Evolutionary conservation across 2,113 vertebrate species (phyloP).

Genomic region (Chionis minor): DNA sequence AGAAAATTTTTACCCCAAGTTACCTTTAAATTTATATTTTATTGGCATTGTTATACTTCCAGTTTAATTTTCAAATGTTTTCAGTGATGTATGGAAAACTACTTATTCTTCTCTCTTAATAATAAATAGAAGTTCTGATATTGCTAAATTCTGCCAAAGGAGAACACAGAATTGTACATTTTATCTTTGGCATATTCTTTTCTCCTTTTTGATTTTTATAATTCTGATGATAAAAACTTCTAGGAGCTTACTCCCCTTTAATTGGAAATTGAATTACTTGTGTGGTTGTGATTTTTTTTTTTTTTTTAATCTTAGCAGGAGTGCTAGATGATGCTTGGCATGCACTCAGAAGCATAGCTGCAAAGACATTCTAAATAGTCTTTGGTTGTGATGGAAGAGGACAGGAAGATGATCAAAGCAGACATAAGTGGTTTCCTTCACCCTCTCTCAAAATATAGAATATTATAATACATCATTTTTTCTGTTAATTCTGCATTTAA

Average conservation of each 20-base stretch:
- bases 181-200: background rate
- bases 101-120: background rate
- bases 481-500: background rate
- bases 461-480: background rate
- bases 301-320: background rate
- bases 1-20: background rate
- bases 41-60: background rate
- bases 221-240: background rate
- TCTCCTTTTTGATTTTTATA: background rate
- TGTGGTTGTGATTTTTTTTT: background rate
- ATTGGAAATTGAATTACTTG: background rate
- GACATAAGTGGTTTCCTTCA: background rate
- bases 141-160: background rate
- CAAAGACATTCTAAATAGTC: background rate
- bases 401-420: background rate
- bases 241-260: background rate
- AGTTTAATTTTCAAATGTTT: background rate
- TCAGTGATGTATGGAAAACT: background rate
- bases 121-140: background rate
- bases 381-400: background rate
- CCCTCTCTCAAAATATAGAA: background rate
- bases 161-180: fast-evolving
- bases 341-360: background rate
- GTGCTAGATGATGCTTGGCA: background rate
- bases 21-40: background rate